Conservation (phyloP, 2,888 invertebrate genomes). For the Syrphus vitripennis region DNA sequence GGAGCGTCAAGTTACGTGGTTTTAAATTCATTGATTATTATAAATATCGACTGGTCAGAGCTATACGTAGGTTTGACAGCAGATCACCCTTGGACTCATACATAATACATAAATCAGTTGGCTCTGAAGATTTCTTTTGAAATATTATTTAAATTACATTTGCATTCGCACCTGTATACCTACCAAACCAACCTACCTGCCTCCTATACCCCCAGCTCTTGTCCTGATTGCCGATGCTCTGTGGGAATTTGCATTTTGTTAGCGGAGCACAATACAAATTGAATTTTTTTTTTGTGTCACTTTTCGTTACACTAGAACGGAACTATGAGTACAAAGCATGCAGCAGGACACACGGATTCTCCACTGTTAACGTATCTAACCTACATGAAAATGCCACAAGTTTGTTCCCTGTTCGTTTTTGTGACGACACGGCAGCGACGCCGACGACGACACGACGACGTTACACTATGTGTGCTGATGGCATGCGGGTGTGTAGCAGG, state of each 20-base stretch:
- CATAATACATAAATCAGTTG: constrained; percentile 28
- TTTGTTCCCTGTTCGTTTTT: constrained; percentile 31
- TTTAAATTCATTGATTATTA: neutral
- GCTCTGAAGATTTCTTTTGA: constrained; percentile 37
- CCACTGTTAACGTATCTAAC: constrained; percentile 49
- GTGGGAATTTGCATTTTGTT: constrained; percentile 69
- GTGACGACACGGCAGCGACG: neutral
- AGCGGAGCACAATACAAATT: constrained; percentile 70
- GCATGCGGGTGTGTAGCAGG: constrained; percentile 22
- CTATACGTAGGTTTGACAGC: neutral
- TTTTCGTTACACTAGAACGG: constrained; percentile 48
- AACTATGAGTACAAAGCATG: constrained; percentile 48
- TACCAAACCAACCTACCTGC: too few relatives aligned
- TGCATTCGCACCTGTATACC: constrained; percentile 62
- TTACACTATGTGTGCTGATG: constrained; percentile 31
- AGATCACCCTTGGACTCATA: neutral
- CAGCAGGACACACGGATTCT: constrained; percentile 53
- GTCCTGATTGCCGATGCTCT: constrained; percentile 69
- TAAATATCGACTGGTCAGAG: neutral
- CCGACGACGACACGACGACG: neutral
- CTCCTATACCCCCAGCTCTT: too few relatives aligned
- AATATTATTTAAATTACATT: constrained; percentile 68
- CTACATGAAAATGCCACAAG: constrained; percentile 59
- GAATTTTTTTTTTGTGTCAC: constrained; percentile 66
- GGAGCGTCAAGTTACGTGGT: too few relatives aligned